A percentile compares a stretch with the other conserved stretches of the same genome.
Evolutionary conservation across 2,113 vertebrate genomes (phyloP).

Genomic region (Mola mola): DNA sequence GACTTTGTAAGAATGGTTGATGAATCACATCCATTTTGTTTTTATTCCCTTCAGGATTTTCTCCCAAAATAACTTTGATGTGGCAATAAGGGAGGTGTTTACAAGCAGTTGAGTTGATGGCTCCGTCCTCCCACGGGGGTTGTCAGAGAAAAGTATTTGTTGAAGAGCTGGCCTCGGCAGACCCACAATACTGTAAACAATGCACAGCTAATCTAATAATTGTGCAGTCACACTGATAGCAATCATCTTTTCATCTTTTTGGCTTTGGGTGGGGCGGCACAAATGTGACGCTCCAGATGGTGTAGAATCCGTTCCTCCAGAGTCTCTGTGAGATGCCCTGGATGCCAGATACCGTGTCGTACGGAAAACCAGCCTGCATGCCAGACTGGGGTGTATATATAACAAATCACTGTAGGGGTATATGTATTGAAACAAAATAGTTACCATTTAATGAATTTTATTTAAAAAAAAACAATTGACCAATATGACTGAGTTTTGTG

Average conservation of each 20-base stretch:
- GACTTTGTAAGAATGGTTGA: no score
- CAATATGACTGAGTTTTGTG: no score
- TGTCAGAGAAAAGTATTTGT: constrained; percentile 26
- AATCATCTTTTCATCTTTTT: constrained; percentile 77
- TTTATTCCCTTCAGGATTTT: no score
- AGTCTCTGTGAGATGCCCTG: constrained; percentile 44
- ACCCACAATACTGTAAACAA: constrained; percentile 62
- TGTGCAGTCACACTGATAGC: constrained; percentile 69
- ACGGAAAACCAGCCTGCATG: constrained; percentile 11
- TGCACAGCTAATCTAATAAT: constrained; percentile 71
- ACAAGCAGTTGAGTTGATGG: constrained; percentile 26
- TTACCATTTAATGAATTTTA: no score
- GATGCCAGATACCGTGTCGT: constrained; percentile 39
- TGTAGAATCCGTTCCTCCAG: constrained; percentile 61
- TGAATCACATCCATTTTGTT: no score
- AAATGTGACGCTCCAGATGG: constrained; percentile 68
- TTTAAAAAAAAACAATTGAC: no score
- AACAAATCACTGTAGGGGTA: no score
- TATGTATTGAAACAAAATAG: no score
- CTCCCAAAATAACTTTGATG: no score
- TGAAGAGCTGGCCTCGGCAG: constrained; percentile 27
- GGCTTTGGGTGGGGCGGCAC: constrained; percentile 54
- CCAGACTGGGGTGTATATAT: no score
- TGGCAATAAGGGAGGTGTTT: no score
- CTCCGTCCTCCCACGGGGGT: constrained; percentile 18